These are phyloP conservation scores for Terrapene triunguis DNA, from an alignment of 2,113 vertebrate genomes.

Conservation along the genomic window DNA sequence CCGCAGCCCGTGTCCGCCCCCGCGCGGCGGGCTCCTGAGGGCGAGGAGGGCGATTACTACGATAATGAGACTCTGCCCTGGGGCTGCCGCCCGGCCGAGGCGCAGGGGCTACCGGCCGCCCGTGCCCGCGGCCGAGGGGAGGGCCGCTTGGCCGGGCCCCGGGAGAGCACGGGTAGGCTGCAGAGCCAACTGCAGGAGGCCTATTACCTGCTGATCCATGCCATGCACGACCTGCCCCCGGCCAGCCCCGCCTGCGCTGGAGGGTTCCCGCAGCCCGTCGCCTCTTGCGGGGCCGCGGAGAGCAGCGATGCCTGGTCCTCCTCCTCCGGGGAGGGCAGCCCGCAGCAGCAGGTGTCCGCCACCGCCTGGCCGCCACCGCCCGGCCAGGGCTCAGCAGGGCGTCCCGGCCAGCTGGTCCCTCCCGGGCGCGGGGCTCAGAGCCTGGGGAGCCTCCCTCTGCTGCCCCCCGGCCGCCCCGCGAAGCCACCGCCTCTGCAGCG, in stretches of 20 bases:
- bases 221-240: constrained; percentile 88
- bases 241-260: constrained; percentile 65
- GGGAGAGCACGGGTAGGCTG: constrained; percentile 86
- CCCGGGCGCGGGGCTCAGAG: neutral
- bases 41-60: constrained; percentile 77
- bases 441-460: neutral
- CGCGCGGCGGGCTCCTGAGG: neutral
- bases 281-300: constrained; percentile 56
- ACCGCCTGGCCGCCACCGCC: neutral
- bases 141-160: neutral
- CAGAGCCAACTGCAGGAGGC: constrained; percentile 88
- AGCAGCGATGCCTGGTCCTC: constrained; percentile 79
- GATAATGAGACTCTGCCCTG: constrained; percentile 84
- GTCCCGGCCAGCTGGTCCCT: neutral
- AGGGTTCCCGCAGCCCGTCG: constrained; percentile 56
- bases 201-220: constrained; percentile 88
- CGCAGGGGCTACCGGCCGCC: constrained; percentile 5
- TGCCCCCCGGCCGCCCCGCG: neutral
- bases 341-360: constrained; percentile 50
- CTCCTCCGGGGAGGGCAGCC: constrained; percentile 79
- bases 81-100: neutral
- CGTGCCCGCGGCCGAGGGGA: neutral
- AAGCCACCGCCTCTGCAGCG: neutral
- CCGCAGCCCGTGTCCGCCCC: neutral
- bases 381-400: neutral